Percentiles rank a stretch among this genome's conserved stretches.
Conservation (phyloP, 2,113 vertebrate genomes). For the Bubo scandiacus region DNA sequence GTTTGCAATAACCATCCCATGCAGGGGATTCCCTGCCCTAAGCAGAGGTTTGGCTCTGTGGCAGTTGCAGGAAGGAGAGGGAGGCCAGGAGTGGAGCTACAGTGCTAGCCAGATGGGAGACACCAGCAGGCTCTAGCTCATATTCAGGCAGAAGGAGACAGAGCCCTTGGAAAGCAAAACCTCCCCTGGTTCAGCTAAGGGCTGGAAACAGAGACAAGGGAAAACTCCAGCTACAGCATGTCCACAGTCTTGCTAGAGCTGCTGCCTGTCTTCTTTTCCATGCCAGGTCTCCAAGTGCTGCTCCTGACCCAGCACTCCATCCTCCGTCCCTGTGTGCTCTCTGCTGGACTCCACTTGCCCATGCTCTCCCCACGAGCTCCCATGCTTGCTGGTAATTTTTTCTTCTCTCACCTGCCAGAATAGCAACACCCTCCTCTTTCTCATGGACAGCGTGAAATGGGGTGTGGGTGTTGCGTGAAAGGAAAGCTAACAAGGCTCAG, state of each 20-base stretch:
- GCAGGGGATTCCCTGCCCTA: not conserved
- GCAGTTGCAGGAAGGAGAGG: not conserved
- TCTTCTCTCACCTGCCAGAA: not conserved
- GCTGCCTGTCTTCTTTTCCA: not conserved
- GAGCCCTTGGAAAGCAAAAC: not conserved
- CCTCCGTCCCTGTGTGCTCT: not conserved
- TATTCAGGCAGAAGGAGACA: not conserved
- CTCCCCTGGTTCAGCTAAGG: not conserved
- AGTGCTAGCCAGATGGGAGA: not conserved
- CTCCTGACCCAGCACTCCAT: not conserved
- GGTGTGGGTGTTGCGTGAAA: not conserved
- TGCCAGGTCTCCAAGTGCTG: rapidly evolving
- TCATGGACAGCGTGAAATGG: rapidly evolving
- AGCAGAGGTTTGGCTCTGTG: not conserved
- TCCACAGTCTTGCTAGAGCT: not conserved
- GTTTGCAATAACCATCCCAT: not conserved
- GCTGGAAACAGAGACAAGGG: not conserved
- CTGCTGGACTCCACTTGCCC: not conserved
- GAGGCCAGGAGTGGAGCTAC: not conserved
- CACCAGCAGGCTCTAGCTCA: not conserved
- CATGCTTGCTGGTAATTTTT: not conserved
- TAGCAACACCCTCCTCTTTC: not conserved
- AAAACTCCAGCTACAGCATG: not conserved
- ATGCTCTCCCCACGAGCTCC: not conserved
- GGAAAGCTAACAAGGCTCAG: not conserved